Evolutionary conservation across 2,888 invertebrate species (phyloP).

Genomic region (Spisula solida): DNA sequence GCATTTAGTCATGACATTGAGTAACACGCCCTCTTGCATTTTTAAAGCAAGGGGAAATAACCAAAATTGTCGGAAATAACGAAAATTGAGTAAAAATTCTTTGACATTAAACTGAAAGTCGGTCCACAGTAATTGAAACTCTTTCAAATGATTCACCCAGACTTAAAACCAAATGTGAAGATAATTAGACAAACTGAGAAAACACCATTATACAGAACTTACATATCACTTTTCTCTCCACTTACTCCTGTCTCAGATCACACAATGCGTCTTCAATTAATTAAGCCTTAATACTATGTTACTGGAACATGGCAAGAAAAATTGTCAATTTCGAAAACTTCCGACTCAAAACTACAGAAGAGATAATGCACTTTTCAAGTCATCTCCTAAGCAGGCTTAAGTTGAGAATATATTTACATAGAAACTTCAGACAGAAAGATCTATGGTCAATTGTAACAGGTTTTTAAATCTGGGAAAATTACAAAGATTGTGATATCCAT

Average conservation of each 20-base stretch:
- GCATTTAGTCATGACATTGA: too few species aligned
- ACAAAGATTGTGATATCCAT: too few species aligned
- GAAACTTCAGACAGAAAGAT: neutral
- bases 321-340: constrained; percentile 16
- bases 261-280: neutral
- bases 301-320: neutral
- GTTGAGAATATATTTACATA: constrained; percentile 1
- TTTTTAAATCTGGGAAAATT: neutral
- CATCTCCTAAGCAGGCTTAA: neutral
- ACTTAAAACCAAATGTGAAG: neutral
- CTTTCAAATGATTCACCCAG: neutral
- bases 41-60: too few species aligned
- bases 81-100: neutral
- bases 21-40: too few species aligned
- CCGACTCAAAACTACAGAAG: neutral
- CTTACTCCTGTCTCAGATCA: neutral
- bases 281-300: constrained; percentile 10
- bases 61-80: neutral
- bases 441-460: constrained; percentile 8
- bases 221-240: neutral
- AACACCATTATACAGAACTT: neutral
- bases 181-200: constrained; percentile 12
- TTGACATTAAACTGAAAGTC: neutral
- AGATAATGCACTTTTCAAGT: neutral
- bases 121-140: neutral